Conservation (phyloP, 1,140 invertebrate species). For the Plectrocnemia conspersa region DNA sequence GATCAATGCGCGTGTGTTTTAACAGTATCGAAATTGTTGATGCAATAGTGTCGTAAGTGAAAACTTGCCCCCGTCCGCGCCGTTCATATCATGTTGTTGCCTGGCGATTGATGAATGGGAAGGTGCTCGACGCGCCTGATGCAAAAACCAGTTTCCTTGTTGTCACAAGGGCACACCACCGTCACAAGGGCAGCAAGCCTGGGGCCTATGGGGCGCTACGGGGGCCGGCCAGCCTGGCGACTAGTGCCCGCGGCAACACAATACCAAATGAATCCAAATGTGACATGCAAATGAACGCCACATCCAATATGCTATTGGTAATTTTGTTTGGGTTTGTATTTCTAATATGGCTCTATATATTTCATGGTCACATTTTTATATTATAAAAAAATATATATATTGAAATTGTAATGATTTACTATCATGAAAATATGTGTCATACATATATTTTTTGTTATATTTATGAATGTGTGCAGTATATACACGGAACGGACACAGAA, state of each 20-base stretch:
- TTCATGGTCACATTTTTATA: conserved; percentile 28
- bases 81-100: neutral
- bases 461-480: no score
- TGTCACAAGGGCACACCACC: conserved; percentile 51
- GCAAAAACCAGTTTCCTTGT: conserved; percentile 56
- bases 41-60: neutral
- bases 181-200: conserved; percentile 42
- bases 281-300: conserved; percentile 31
- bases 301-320: conserved; percentile 34
- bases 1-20: neutral
- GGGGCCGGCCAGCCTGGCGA: conserved; percentile 25
- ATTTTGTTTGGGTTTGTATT: conserved; percentile 36
- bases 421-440: no score
- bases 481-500: no score
- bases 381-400: conserved; percentile 17
- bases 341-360: conserved; percentile 35
- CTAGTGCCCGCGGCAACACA: conserved; percentile 18
- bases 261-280: conserved; percentile 28
- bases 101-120: conserved; percentile 12
- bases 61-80: neutral
- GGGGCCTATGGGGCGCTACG: conserved; percentile 41
- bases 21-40: neutral
- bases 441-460: no score
- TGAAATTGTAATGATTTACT: no score
- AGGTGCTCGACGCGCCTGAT: conserved; percentile 39